Conservation (phyloP, 2,113 vertebrate genomes). For the Leptodactylus fuscus region DNA sequence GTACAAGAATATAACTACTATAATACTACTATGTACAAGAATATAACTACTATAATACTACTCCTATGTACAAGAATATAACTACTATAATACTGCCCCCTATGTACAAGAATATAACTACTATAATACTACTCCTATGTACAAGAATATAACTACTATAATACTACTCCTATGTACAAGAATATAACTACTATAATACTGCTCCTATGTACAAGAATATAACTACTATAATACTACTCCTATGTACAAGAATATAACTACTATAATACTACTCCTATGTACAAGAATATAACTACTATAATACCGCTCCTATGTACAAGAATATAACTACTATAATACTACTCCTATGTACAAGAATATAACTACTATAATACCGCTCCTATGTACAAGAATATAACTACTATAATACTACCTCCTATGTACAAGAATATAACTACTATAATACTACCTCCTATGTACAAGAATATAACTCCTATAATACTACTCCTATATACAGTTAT, state of each 20-base stretch:
- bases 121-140: conserved; percentile 8
- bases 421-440: no score
- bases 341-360: no score
- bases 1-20: conserved; percentile 4
- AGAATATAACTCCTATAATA: no score
- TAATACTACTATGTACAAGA: not conserved
- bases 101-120: conserved; percentile 13
- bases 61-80: conserved; percentile 3
- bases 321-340: no score
- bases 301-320: not conserved
- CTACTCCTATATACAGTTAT: no score
- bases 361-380: no score
- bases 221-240: conserved; percentile 2
- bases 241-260: not conserved
- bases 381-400: no score
- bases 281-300: conserved; percentile 11
- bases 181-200: conserved; percentile 7
- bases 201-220: not conserved
- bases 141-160: conserved; percentile 2
- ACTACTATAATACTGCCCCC: not conserved
- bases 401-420: no score
- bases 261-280: conserved; percentile 3
- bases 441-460: no score
- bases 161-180: not conserved
- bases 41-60: conserved; percentile 15